A percentile compares a stretch with the other conserved stretches of the same genome.
These are phyloP conservation scores for Zophobas morio DNA, from an alignment of 1,140 invertebrate genomes.

Conservation along the genomic window DNA sequence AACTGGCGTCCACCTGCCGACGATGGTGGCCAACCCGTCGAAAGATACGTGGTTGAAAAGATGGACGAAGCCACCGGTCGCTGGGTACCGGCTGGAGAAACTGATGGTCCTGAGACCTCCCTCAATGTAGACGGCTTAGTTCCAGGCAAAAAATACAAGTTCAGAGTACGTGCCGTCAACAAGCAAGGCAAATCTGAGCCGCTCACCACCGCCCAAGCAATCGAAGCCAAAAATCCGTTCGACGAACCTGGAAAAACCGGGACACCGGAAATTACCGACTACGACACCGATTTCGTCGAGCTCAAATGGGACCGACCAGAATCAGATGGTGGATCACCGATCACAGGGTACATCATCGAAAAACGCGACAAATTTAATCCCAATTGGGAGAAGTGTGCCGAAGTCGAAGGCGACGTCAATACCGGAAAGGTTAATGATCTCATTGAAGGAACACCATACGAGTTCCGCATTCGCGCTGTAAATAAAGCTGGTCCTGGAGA, in stretches of 20 bases:
- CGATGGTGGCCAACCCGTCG: constrained; percentile 91
- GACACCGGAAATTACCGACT: constrained; percentile 91
- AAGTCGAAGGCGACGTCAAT: constrained; percentile 87
- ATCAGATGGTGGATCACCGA: constrained; percentile 89
- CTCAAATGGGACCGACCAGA: constrained; percentile 93
- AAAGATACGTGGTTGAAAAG: constrained; percentile 94
- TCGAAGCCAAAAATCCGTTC: constrained; percentile 98
- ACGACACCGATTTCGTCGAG: constrained; percentile 94
- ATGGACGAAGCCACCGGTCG: constrained; percentile 93
- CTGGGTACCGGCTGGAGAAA: constrained; percentile 95
- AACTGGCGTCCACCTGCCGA: constrained; percentile 93
- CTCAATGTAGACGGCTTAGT: constrained; percentile 83
- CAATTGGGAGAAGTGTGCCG: constrained; percentile 90
- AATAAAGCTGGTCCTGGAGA: constrained; percentile 95
- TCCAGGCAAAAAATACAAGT: constrained; percentile 96
- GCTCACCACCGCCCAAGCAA: constrained; percentile 88
- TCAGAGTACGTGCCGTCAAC: constrained; percentile 95
- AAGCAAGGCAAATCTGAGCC: constrained; percentile 97
- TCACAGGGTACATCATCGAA: constrained; percentile 95
- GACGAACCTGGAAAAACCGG: constrained; percentile 88
- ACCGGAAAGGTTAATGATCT: constrained; percentile 89
- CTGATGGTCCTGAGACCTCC: constrained; percentile 82
- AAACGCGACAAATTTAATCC: constrained; percentile 93
- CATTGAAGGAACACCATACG: constrained; percentile 91
- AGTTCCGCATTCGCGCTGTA: constrained; percentile 94